A percentile compares a stretch with the other conserved stretches of the same genome.
These are phyloP conservation scores for Mormyrus iriodes DNA, from an alignment of 2,113 vertebrate genomes.

Conservation along the genomic window DNA sequence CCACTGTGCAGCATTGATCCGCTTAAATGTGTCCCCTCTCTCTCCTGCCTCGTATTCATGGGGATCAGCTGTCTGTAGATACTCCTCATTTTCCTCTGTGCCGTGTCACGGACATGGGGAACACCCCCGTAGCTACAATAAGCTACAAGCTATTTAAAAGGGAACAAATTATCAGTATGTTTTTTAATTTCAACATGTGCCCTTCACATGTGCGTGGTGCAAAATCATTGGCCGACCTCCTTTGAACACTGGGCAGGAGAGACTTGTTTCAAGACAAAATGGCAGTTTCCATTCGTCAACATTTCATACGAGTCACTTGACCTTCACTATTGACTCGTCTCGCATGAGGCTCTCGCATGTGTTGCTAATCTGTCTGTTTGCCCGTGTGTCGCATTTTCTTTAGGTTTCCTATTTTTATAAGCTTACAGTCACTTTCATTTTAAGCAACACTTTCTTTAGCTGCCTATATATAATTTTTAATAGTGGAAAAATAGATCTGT, in stretches of 20 bases:
- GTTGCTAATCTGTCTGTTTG: background rate
- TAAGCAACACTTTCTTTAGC: background rate
- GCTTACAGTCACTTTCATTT: background rate
- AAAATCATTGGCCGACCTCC: background rate
- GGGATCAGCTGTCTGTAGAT: background rate
- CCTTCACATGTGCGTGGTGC: background rate
- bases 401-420: background rate
- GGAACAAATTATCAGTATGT: background rate
- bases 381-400: background rate
- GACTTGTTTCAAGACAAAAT: background rate
- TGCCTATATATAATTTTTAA: background rate
- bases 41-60: background rate
- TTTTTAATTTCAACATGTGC: no score
- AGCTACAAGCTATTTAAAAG: background rate
- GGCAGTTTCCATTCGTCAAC: background rate
- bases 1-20: conserved; percentile 6
- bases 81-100: background rate
- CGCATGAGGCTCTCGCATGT: background rate
- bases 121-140: background rate
- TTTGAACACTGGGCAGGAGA: background rate
- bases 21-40: background rate
- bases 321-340: background rate
- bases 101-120: no score
- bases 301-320: background rate
- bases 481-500: background rate